Percentiles rank a stretch among this genome's conserved stretches.
These are phyloP conservation scores for Cinara cedri DNA, from an alignment of 2,888 invertebrate species.

Conservation along the genomic window DNA sequence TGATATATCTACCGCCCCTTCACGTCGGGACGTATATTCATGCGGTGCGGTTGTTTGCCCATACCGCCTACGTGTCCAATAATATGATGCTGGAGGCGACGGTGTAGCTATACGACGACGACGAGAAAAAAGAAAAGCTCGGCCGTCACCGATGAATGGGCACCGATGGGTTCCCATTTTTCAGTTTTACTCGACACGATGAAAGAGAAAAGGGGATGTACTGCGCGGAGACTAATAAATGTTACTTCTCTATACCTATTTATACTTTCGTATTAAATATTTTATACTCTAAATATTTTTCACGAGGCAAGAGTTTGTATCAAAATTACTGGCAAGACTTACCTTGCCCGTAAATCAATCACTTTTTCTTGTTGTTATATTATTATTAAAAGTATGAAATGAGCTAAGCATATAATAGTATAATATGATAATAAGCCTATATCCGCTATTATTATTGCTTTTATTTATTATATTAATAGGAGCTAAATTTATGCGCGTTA, in stretches of 20 bases:
- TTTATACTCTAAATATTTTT: neutral
- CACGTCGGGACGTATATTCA: neutral
- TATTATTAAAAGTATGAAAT: neutral
- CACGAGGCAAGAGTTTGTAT: neutral
- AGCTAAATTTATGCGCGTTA: neutral
- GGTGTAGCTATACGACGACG: neutral
- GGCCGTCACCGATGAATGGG: constrained; percentile 19
- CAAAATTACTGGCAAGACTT: neutral
- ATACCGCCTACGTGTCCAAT: neutral
- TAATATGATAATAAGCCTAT: no score
- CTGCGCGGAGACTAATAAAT: neutral
- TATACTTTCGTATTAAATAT: neutral
- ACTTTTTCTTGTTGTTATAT: constrained; percentile 7
- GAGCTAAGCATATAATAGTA: no score
- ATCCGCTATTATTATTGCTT: no score
- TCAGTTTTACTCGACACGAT: neutral
- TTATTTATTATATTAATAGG: no score
- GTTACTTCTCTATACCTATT: neutral
- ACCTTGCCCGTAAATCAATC: neutral
- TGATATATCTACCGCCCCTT: no score
- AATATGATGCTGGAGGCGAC: neutral
- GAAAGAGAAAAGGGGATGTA: neutral
- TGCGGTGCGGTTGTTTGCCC: neutral
- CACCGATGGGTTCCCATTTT: constrained; percentile 1
- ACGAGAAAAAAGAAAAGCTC: constrained; percentile 2